Evolutionary conservation across 2,888 invertebrate genomes (phyloP), one percentile per base, ranked within the genome.

Genomic region (Allygus modestus): DNA sequence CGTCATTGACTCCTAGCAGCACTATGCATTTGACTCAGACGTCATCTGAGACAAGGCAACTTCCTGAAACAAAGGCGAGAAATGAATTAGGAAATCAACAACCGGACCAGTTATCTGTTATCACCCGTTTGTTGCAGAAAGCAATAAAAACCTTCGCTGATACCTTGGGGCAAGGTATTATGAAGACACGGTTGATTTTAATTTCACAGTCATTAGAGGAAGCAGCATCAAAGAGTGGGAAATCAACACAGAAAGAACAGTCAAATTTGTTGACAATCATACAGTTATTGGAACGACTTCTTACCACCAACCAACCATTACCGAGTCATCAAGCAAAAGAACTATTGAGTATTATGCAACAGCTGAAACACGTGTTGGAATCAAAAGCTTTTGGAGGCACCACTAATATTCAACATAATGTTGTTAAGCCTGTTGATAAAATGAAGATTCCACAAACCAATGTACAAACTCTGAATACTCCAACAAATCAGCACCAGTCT

Each of bases 211-310:
- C 65, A 11, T 15, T 65, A 7, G 65, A 65, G 12, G 28, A 31
- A 65, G 65, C 65, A 1, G 65, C 17, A 0, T 65, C 31, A 65
- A 65, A 65, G 31, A 28, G 65, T 28, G 28, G 31, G 1, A 28
- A 65, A 9, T 20, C 12, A 23, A 28, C 65, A 28, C 31, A 65
- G 31, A 65, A 28, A 28, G 26, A 26, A 15, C 5, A 65, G 17
- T 15, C 9, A 17, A 65, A 31, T 65, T 17, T 65, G 7, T 65
- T 65, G 28, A 26, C 9, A 65, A 15, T 65, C 31, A 65, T 65
- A 26, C 31, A 26, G 65, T 65, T 65, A 20, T 65, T 65, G 65
- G 65, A 65, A 65, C 28, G 28, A 28, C 65, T 65, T 15, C 31
- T 65, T 15, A 65, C 31, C 28, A 15, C 28, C 11, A 65, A 28